Evolutionary conservation across 2,113 vertebrate species (phyloP), one percentile per base, ranked within the genome.

Genomic region (Odontesthes bonariensis): DNA sequence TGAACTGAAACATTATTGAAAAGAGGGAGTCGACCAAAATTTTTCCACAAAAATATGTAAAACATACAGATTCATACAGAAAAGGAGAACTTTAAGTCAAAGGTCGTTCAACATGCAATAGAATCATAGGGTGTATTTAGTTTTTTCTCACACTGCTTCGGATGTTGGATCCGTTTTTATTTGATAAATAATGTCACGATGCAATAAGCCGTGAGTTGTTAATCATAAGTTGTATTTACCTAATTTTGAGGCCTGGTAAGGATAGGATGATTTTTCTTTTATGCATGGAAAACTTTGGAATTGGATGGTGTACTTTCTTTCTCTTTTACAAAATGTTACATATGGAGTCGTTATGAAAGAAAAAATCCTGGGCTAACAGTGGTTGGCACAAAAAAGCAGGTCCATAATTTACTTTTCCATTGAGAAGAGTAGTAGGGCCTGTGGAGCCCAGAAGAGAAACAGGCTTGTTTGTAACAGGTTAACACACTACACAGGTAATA

Each of bases 381-480:
- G 4, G 20, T 20, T 38, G 56, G n/a, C 68, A 60, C n/a, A 38
- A 14, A 59, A n/a, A 19, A 35, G 44, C 6, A n/a, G 11, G 58
- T 51, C 20, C 46, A 27, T 27, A 59, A 38, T 51, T 51, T 27
- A 60, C 7, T 38, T 9, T 63, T 66, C n/a, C 0, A 8, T 5
- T 52, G 6, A 47, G 60, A 10, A 33, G 9, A 31, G 23, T 7
- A n/a, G 9, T 32, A n/a, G 5, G 66, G 49, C 14, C 4, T 17
- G 35, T 3, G 19, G 6, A 69, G 35, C 31, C 49, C n/a, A 49
- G 52, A 9, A 19, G 54, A 69, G 22, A 67, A 49, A 5, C n/a
- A 67, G n/a, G 17, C 44, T 19, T 22, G 44, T 69, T 75, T 73
- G 63, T 73, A 64, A 83, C 65, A 60, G 6, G 57, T 61, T 74